A percentile compares a stretch with the other conserved stretches of the same genome.
These are phyloP conservation scores for Manduca sexta DNA, from an alignment of 1,140 invertebrate species.

Conservation along the genomic window DNA sequence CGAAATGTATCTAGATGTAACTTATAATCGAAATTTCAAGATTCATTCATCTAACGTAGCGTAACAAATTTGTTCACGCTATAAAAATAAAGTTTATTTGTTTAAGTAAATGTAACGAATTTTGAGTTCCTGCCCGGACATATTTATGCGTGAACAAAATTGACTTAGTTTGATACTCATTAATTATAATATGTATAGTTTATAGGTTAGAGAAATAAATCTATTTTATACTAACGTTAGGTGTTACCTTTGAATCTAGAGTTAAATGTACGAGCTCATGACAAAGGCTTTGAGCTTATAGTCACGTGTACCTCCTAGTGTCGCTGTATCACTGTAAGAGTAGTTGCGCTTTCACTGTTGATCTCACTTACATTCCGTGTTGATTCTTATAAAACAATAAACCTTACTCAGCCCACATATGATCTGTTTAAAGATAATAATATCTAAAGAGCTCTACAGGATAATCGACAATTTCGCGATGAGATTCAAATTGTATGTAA, in stretches of 20 bases:
- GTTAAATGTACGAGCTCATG: constrained; percentile 30
- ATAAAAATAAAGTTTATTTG: background rate
- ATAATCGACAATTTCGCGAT: no score
- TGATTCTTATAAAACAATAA: background rate
- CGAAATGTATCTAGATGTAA: no score
- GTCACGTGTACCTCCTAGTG: constrained; percentile 35
- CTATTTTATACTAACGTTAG: constrained; percentile 63
- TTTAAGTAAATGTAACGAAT: background rate
- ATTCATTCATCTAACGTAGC: background rate
- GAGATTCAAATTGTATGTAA: no score
- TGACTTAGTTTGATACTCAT: constrained; percentile 29
- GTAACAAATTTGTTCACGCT: background rate
- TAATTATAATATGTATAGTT: constrained; percentile 36
- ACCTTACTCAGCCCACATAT: no score
- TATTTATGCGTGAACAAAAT: constrained; percentile 5
- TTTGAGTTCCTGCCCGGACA: background rate
- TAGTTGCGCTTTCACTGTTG: constrained; percentile 27
- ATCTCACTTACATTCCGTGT: constrained; percentile 10
- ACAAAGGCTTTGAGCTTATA: constrained; percentile 46
- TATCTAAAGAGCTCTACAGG: no score
- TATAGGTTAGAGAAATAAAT: constrained; percentile 56
- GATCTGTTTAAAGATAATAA: no score
- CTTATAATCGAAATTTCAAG: no score
- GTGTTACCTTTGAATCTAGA: constrained; percentile 8
- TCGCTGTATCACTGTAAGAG: constrained; percentile 29